phyloP scores from a whole-genome alignment of 2,797 vertebrate species.

The Sciaenops ocellatus region DNA sequence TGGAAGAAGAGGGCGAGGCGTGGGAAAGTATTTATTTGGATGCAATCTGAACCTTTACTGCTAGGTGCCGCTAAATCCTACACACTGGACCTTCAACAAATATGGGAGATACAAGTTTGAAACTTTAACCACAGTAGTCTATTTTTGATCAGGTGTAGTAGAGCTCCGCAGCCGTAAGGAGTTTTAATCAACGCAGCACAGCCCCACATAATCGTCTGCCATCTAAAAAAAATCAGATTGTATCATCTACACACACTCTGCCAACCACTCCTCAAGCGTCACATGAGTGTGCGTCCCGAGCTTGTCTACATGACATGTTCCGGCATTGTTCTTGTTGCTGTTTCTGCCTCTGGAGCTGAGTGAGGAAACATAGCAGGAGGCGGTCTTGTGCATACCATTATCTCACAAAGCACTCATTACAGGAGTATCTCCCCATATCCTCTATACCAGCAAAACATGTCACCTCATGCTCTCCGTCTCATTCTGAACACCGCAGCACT shows the following conservation, averaged over 20 bases:
- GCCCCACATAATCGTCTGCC: slow-evolving; percentile 24
- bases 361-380: slow-evolving; percentile 68
- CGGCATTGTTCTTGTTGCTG: slow-evolving; percentile 71
- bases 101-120: not conserved
- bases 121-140: not conserved
- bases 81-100: no score
- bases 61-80: no score
- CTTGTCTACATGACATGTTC: slow-evolving; percentile 72
- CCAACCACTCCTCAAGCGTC: slow-evolving; percentile 30
- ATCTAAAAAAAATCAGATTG: slow-evolving; percentile 36
- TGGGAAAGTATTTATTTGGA: no score
- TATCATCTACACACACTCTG: slow-evolving; percentile 28
- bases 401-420: slow-evolving; percentile 85
- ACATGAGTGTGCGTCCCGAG: slow-evolving; percentile 20
- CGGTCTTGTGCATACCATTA: slow-evolving; percentile 80
- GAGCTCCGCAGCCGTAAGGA: slow-evolving; percentile 24
- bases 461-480: slow-evolving; percentile 79
- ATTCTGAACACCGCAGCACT: slow-evolving; percentile 63
- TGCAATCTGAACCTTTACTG: no score
- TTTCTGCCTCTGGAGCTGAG: slow-evolving; percentile 71
- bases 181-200: slow-evolving; percentile 36
- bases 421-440: slow-evolving; percentile 78
- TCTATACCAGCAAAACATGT: slow-evolving; percentile 82
- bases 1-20: no score
- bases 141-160: slow-evolving; percentile 1